Conservation (phyloP, 2,113 vertebrate genomes). For the Gasterosteus aculeatus region DNA sequence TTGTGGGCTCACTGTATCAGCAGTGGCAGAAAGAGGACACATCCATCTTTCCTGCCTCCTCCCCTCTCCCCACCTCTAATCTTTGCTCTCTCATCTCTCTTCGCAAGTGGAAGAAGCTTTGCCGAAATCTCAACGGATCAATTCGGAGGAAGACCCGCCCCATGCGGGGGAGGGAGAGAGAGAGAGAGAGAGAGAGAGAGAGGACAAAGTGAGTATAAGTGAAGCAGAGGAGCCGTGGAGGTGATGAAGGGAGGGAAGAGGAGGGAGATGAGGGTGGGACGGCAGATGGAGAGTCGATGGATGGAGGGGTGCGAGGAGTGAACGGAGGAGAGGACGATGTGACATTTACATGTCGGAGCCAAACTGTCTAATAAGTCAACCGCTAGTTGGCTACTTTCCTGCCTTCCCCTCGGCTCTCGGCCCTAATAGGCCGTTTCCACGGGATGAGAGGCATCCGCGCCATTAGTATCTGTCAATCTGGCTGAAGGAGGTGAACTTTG, state of each 20-base stretch:
- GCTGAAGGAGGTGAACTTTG: conserved; percentile 73
- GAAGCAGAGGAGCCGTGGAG: conserved; percentile 18
- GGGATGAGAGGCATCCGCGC: conserved; percentile 88
- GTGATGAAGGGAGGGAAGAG: conserved; percentile 23
- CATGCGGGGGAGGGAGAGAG: conserved; percentile 75
- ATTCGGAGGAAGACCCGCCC: conserved; percentile 93
- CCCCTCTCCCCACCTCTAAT: conserved; percentile 59
- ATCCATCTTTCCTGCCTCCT: conserved; percentile 67
- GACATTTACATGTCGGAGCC: conserved; percentile 92
- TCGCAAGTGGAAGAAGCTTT: conserved; percentile 83
- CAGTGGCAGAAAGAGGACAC: conserved; percentile 40
- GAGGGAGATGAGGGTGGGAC: conserved; percentile 24
- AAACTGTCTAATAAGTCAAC: conserved; percentile 91
- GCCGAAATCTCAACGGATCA: conserved; percentile 92
- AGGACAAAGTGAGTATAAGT: conserved; percentile 25
- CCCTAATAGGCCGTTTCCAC: conserved; percentile 90
- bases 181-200: background rate
- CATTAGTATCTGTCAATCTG: conserved; percentile 96
- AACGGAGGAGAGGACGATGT: conserved; percentile 82
- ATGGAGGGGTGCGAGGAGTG: conserved; percentile 29
- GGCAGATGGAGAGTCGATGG: conserved; percentile 38
- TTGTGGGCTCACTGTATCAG: conserved; percentile 51
- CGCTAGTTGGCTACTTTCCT: conserved; percentile 91
- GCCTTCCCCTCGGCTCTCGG: conserved; percentile 90
- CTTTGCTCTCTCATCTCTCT: conserved; percentile 66